Conservation (phyloP, 2,888 invertebrate species). For the Cephus nigrinus region DNA sequence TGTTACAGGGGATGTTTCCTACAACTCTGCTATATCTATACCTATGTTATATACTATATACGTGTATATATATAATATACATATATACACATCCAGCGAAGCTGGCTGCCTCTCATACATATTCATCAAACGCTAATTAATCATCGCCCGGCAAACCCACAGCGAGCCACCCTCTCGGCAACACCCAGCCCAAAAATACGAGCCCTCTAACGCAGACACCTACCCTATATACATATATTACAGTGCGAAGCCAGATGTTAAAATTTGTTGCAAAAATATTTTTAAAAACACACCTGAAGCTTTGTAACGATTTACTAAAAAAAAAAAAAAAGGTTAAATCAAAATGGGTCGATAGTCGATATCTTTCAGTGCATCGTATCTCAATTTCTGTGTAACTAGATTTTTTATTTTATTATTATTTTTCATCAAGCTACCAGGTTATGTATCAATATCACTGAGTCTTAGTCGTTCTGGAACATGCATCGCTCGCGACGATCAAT, state of each 20-base stretch:
- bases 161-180: constrained; percentile 40
- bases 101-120: constrained; percentile 57
- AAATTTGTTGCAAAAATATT: constrained; percentile 31
- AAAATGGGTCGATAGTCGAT: too few relatives aligned
- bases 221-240: constrained; percentile 31
- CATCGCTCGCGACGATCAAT: constrained; percentile 36
- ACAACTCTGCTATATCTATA: constrained; percentile 25
- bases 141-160: constrained; percentile 59
- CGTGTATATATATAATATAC: not conserved
- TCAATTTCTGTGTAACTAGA: too few relatives aligned
- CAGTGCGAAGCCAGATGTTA: constrained; percentile 37
- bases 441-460: too few relatives aligned
- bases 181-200: constrained; percentile 21
- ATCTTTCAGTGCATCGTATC: too few relatives aligned
- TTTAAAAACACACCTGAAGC: not conserved
- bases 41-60: constrained; percentile 2
- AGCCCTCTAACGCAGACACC: constrained; percentile 32
- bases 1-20: constrained; percentile 39
- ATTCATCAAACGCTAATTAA: constrained; percentile 67
- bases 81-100: not conserved
- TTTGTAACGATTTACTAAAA: too few relatives aligned
- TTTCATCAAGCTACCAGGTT: too few relatives aligned
- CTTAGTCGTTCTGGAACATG: not conserved
- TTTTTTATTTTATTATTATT: too few relatives aligned
- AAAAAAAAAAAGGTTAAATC: too few relatives aligned